Evolutionary conservation across 2,113 vertebrate species (phyloP).

Genomic region (Lontra canadensis): DNA sequence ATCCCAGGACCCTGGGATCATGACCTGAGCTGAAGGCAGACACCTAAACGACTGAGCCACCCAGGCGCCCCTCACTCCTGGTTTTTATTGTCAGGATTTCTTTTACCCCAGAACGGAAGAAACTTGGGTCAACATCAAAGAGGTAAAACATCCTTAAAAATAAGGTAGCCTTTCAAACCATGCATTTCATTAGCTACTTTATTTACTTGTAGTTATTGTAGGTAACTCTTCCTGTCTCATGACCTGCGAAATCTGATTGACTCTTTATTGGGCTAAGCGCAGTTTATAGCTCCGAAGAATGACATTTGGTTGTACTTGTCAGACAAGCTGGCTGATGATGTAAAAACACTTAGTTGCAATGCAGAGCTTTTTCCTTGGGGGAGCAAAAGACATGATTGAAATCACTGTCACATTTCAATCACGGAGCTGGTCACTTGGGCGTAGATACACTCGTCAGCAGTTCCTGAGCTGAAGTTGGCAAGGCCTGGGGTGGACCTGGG

Average conservation of each 20-base stretch:
- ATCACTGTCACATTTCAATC: background rate
- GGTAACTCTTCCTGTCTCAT: background rate
- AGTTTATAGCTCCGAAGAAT: constrained; percentile 21
- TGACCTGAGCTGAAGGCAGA: too few relatives aligned
- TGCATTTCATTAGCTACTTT: background rate
- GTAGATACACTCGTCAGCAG: background rate
- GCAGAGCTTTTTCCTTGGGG: background rate
- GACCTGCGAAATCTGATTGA: background rate
- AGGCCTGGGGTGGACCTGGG: background rate
- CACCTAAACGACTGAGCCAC: too few relatives aligned
- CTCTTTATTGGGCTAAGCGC: background rate
- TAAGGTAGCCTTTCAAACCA: background rate
- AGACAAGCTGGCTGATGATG: constrained; percentile 42
- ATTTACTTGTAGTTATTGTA: background rate
- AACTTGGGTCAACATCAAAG: background rate
- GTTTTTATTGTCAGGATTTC: background rate
- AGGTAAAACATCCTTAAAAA: background rate
- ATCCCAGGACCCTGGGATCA: too few relatives aligned
- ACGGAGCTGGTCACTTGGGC: background rate
- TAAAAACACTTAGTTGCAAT: constrained; percentile 17
- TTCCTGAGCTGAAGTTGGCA: background rate
- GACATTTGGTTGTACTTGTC: constrained; percentile 2
- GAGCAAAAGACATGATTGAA: background rate
- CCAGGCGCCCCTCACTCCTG: background rate
- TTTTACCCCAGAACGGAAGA: background rate